A percentile compares a stretch with the other conserved stretches of the same genome.
phyloP scores from a whole-genome alignment of 2,113 vertebrate genomes.

The Xenopus tropicalis region UCB_Xtro_10.0 CM004450.2:137813501-137814000 shows the following conservation, averaged over 20 bases:
- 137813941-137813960: too few species aligned
- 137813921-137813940: too few species aligned
- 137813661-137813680: background rate
- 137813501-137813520: background rate
- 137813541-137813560: background rate
- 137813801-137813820: too few species aligned
- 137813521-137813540: background rate
- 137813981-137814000: too few species aligned
- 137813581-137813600: background rate
- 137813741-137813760: background rate
- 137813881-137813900: too few species aligned
- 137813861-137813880: too few species aligned
- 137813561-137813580: background rate
- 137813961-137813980: too few species aligned
- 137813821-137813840: too few species aligned
- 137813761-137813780: too few species aligned
- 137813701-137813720: background rate
- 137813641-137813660: background rate
- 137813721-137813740: background rate
- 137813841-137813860: too few species aligned
- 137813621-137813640: conserved; percentile 1
- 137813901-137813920: too few species aligned
- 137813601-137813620: conserved; percentile 24
- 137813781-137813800: too few species aligned
- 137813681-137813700: background rate